Evolutionary conservation across 2,113 vertebrate genomes (phyloP).

Genomic region (Saimiri boliviensis): DNA sequence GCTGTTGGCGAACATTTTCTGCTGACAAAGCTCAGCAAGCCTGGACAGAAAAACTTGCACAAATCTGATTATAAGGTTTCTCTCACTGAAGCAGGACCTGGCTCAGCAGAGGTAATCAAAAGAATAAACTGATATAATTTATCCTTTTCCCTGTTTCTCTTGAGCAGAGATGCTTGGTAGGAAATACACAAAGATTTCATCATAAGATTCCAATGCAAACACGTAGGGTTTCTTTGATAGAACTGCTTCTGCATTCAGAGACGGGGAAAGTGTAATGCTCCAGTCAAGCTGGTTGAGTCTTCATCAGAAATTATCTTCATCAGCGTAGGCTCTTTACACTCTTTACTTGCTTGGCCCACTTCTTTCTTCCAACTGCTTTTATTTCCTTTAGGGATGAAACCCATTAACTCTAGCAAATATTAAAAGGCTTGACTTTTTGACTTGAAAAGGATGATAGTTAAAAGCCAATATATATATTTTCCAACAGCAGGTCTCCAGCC

Average conservation of each 20-base stretch:
- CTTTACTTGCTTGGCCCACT: not conserved
- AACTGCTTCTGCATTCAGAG: not conserved
- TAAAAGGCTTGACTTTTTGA: constrained; percentile 44
- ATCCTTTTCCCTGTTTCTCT: not conserved
- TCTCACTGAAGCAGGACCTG: constrained; percentile 34
- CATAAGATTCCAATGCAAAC: not conserved
- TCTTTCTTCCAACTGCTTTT: constrained; percentile 1
- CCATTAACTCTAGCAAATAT: constrained; percentile 13
- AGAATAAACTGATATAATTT: not conserved
- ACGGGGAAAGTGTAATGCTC: no score
- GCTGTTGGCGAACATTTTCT: constrained; percentile 77
- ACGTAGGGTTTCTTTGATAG: not conserved
- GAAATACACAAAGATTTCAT: not conserved
- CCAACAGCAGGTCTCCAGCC: constrained; percentile 13
- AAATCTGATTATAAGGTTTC: constrained; percentile 81
- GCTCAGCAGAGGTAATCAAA: constrained; percentile 48
- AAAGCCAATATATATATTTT: not conserved
- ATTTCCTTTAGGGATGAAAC: constrained; percentile 29
- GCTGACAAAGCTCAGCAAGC: constrained; percentile 75
- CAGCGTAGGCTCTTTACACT: not conserved
- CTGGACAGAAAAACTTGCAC: constrained; percentile 70
- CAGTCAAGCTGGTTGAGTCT: not conserved
- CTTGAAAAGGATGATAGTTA: constrained; percentile 32
- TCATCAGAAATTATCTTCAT: not conserved
- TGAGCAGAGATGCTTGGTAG: not conserved